Conservation (phyloP, 2,797 vertebrate species). For the Dendrocincla tyrannina region DNA sequence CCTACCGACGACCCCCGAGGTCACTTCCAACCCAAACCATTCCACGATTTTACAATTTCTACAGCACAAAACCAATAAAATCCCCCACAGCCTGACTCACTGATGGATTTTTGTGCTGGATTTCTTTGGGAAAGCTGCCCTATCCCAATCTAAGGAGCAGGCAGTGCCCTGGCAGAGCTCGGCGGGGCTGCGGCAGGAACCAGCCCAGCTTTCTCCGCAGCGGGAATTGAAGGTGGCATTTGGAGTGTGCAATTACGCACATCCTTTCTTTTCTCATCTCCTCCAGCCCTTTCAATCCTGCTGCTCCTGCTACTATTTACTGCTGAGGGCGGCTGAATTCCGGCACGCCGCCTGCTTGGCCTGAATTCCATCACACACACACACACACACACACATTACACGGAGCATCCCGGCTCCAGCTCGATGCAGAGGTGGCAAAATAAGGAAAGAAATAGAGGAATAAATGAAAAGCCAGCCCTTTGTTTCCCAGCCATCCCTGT, state of each 20-base stretch:
- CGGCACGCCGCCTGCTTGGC: background rate
- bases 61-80: accelerated
- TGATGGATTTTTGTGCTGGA: background rate
- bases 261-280: constrained; percentile 21
- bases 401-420: background rate
- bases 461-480: background rate
- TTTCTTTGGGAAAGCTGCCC: no score
- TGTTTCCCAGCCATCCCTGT: background rate
- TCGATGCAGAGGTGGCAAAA: background rate
- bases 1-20: no score
- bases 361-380: constrained; percentile 47
- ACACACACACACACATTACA: background rate
- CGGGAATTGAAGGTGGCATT: background rate
- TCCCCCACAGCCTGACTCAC: background rate
- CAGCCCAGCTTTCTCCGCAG: background rate
- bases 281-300: background rate
- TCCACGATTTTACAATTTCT: background rate
- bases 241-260: background rate
- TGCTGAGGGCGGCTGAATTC: constrained; percentile 60
- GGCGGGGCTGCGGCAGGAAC: background rate
- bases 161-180: background rate
- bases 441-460: background rate
- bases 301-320: constrained; percentile 40
- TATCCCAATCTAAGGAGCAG: no score
- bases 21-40: background rate